phyloP scores from a whole-genome alignment of 2,888 invertebrate species.

The Laothoe populi region DNA sequence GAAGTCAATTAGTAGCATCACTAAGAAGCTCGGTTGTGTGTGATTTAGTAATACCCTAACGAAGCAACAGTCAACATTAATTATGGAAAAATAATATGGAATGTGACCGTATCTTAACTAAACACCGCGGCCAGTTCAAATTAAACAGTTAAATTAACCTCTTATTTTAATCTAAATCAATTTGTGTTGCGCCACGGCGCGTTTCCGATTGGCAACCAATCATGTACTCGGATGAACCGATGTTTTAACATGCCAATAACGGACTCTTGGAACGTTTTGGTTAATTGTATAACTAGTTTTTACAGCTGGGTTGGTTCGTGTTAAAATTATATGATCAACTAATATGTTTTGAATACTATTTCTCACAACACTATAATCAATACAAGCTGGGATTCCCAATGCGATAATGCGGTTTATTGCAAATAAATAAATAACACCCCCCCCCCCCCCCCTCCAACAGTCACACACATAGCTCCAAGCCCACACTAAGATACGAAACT shows the following conservation, averaged over 20 bases:
- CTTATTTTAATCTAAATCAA: slow-evolving; percentile 17
- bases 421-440: no score
- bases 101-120: slow-evolving; percentile 29
- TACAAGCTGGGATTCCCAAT: no score
- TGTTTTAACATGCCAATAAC: slow-evolving; percentile 4
- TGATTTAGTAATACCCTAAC: slow-evolving; percentile 52
- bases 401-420: no score
- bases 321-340: not conserved
- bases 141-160: slow-evolving; percentile 23
- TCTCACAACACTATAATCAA: no score
- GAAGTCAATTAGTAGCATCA: slow-evolving; percentile 19
- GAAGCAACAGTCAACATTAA: slow-evolving; percentile 44
- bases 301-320: not conserved
- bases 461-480: no score
- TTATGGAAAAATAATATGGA: slow-evolving; percentile 46
- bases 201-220: slow-evolving; percentile 18
- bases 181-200: slow-evolving; percentile 5
- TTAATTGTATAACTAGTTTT: slow-evolving; percentile 4
- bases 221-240: slow-evolving; percentile 1
- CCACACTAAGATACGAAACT: no score
- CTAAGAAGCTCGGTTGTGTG: slow-evolving; percentile 32
- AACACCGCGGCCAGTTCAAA: slow-evolving; percentile 12
- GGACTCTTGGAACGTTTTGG: not conserved
- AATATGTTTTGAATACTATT: not conserved
- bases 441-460: no score